Percentiles rank a stretch among this genome's conserved stretches.
phyloP scores from a whole-genome alignment of 1,140 invertebrate species.

The Forficula auricularia region DNA sequence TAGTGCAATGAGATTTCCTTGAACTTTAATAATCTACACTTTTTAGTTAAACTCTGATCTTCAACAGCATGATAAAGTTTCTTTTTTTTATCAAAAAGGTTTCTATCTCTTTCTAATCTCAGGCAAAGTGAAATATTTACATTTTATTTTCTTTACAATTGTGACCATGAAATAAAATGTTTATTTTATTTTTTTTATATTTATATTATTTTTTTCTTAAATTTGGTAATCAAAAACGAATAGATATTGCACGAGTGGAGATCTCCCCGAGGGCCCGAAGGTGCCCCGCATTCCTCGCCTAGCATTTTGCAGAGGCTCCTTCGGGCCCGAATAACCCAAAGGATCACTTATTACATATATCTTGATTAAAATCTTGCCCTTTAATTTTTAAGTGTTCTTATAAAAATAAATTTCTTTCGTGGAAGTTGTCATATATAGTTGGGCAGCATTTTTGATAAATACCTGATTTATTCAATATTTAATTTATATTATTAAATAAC shows the following conservation, averaged over 20 bases:
- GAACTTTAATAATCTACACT: conserved; percentile 13
- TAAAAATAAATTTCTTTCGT: conserved; percentile 17
- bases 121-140: conserved; percentile 14
- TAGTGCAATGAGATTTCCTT: conserved; percentile 11
- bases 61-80: conserved; percentile 17
- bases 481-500: conserved; percentile 9
- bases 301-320: too few relatives aligned
- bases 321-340: too few relatives aligned
- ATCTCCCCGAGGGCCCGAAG: too few relatives aligned
- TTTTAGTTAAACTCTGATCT: conserved; percentile 15
- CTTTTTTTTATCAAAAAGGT: conserved; percentile 14
- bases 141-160: conserved; percentile 15
- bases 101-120: conserved; percentile 16
- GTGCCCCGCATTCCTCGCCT: too few relatives aligned
- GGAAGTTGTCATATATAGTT: conserved; percentile 15
- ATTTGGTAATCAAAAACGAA: conserved; percentile 15
- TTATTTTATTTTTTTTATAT: too few relatives aligned
- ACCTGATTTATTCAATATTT: conserved; percentile 16
- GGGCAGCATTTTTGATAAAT: conserved; percentile 15
- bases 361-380: too few relatives aligned
- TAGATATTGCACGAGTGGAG: conserved; percentile 5
- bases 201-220: too few relatives aligned
- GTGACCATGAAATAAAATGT: conserved; percentile 16
- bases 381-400: conserved; percentile 14
- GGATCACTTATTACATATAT: too few relatives aligned